These are phyloP conservation scores for Passer domesticus DNA, from an alignment of 2,113 vertebrate species.

Conservation along the genomic window DNA sequence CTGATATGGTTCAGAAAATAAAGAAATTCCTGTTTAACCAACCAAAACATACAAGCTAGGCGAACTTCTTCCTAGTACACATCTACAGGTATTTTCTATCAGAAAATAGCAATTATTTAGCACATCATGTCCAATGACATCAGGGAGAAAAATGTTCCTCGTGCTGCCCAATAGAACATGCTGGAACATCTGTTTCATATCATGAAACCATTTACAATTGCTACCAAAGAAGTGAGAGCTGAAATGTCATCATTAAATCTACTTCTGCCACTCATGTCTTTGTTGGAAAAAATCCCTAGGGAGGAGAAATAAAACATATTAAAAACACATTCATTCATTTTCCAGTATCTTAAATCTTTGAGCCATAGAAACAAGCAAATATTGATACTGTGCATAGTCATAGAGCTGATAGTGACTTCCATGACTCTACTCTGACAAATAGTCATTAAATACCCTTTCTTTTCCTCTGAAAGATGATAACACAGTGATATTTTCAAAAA, in stretches of 20 bases:
- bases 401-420: not conserved
- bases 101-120: slow-evolving; percentile 13
- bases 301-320: not conserved
- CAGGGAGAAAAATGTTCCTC: slow-evolving; percentile 7
- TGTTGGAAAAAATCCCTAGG: not conserved
- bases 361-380: slow-evolving; percentile 2
- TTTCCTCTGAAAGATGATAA: not conserved
- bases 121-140: not conserved
- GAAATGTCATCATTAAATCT: slow-evolving; percentile 15
- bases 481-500: not conserved
- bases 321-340: not conserved
- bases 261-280: not conserved
- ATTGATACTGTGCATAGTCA: not conserved
- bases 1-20: not conserved
- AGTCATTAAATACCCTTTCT: not conserved
- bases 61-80: not conserved
- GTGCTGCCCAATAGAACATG: slow-evolving; percentile 7
- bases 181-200: slow-evolving; percentile 41
- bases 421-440: not conserved
- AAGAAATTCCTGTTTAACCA: not conserved
- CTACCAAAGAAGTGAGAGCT: not conserved
- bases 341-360: not conserved
- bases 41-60: not conserved
- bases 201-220: slow-evolving; percentile 40
- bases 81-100: not conserved